phyloP scores from a whole-genome alignment of 1,140 invertebrate species.

The Hyles euphorbiae region DNA sequence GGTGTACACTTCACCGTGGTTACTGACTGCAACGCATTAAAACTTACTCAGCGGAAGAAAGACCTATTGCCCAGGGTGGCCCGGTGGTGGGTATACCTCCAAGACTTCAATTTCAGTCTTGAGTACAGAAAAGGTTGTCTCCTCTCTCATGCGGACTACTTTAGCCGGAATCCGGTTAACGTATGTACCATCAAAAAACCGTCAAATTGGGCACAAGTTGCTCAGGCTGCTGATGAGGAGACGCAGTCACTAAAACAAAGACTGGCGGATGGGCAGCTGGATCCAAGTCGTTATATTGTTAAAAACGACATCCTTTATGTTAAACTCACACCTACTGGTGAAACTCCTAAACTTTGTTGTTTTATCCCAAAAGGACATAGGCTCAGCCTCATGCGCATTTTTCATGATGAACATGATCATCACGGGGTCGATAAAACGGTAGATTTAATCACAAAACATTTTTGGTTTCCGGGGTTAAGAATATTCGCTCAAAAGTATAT shows the following conservation, averaged over 20 bases:
- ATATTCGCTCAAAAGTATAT: conserved; percentile 25
- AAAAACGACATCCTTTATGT: conserved; percentile 7
- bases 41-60: conserved; percentile 33
- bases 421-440: conserved; percentile 22
- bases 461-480: conserved; percentile 30
- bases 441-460: conserved; percentile 24
- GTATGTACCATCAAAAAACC: conserved; percentile 4
- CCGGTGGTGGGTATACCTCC: conserved; percentile 16
- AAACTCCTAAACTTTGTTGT: conserved; percentile 7
- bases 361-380: conserved; percentile 19
- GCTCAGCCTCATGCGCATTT: conserved; percentile 23
- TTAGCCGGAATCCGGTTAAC: conserved; percentile 17
- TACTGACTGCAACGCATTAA: conserved; percentile 54
- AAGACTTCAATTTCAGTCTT: conserved; percentile 11
- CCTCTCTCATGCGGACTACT: conserved; percentile 18
- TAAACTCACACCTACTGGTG: conserved; percentile 3
- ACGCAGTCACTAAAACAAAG: conserved; percentile 11
- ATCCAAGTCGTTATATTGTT: conserved; percentile 2
- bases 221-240: conserved; percentile 17
- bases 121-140: conserved; percentile 13
- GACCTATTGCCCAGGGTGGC: conserved; percentile 23
- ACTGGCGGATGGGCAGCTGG: conserved; percentile 10
- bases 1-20: conserved; percentile 49
- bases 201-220: conserved; percentile 15
- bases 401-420: conserved; percentile 34